These are phyloP conservation scores for Cromileptes altivelis DNA, from an alignment of 2,113 vertebrate genomes.

Conservation along the genomic window DNA sequence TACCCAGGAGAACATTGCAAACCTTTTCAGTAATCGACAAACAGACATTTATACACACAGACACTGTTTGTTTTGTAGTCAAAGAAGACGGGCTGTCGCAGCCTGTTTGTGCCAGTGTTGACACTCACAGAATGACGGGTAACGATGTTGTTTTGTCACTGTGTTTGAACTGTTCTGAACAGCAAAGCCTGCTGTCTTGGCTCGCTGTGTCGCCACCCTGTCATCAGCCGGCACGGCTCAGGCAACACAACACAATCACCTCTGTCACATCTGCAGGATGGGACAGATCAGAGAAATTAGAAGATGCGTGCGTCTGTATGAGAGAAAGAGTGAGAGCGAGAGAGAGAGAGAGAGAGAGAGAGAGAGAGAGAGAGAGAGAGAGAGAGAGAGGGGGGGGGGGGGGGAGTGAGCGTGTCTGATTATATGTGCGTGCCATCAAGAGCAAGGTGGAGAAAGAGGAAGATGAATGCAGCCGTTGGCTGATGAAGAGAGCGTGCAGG, in stretches of 20 bases:
- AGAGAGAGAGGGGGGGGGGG: too few relatives aligned
- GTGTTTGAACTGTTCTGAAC: constrained; percentile 26
- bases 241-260: constrained; percentile 30
- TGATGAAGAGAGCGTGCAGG: neutral
- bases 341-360: neutral
- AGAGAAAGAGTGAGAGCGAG: neutral
- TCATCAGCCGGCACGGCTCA: constrained; percentile 35
- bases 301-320: neutral
- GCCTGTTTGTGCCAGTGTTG: constrained; percentile 21
- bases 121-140: constrained; percentile 44
- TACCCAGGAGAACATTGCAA: neutral
- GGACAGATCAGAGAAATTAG: constrained; percentile 26
- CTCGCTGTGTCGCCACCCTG: constrained; percentile 29
- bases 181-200: constrained; percentile 20
- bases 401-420: neutral
- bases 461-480: constrained; percentile 14
- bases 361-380: neutral
- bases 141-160: constrained; percentile 50
- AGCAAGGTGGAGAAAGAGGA: constrained; percentile 3
- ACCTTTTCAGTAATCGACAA: constrained; percentile 12
- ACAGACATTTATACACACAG: constrained; percentile 1
- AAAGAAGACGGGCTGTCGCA: constrained; percentile 11
- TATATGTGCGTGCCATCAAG: constrained; percentile 7
- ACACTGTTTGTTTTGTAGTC: constrained; percentile 35
- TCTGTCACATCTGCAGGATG: constrained; percentile 22